These are phyloP conservation scores for Tragelaphus strepsiceros DNA, from an alignment of 2,113 vertebrate species.

Conservation along the genomic window DNA sequence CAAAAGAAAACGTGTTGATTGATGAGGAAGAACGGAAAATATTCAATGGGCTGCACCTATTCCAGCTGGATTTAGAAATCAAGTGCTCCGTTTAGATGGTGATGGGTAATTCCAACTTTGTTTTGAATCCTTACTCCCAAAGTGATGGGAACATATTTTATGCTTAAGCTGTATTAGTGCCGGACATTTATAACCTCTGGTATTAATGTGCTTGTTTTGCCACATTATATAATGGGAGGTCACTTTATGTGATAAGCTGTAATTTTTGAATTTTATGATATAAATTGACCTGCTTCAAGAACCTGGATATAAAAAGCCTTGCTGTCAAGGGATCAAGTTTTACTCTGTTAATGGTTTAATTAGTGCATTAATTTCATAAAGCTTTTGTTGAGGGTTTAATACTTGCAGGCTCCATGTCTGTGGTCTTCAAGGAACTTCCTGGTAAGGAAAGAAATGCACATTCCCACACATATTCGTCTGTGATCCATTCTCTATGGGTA, in stretches of 20 bases:
- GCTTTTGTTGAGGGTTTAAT: neutral
- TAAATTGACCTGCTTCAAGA: constrained; percentile 65
- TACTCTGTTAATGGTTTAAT: constrained; percentile 41
- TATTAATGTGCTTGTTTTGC: constrained; percentile 75
- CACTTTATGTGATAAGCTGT: constrained; percentile 64
- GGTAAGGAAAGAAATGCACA: neutral
- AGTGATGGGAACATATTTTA: constrained; percentile 61
- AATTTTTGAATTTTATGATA: constrained; percentile 72
- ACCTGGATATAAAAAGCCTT: constrained; percentile 46
- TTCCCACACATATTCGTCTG: fast-evolving
- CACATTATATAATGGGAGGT: constrained; percentile 60
- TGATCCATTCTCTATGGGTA: neutral
- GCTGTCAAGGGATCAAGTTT: neutral
- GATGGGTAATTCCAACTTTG: neutral
- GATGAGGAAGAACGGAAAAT: neutral
- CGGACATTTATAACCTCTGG: constrained; percentile 63
- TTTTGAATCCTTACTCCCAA: constrained; percentile 33
- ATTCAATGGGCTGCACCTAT: fast-evolving
- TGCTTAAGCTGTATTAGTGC: constrained; percentile 57
- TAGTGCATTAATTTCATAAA: neutral
- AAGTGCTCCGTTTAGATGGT: neutral
- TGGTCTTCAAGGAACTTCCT: neutral
- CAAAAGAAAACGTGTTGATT: neutral
- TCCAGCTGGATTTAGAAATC: neutral
- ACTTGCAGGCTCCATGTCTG: fast-evolving